Percentiles rank a stretch among this genome's conserved stretches.
phyloP scores from a whole-genome alignment of 2,113 vertebrate species.

The Leucoraja erinaceus region DNA sequence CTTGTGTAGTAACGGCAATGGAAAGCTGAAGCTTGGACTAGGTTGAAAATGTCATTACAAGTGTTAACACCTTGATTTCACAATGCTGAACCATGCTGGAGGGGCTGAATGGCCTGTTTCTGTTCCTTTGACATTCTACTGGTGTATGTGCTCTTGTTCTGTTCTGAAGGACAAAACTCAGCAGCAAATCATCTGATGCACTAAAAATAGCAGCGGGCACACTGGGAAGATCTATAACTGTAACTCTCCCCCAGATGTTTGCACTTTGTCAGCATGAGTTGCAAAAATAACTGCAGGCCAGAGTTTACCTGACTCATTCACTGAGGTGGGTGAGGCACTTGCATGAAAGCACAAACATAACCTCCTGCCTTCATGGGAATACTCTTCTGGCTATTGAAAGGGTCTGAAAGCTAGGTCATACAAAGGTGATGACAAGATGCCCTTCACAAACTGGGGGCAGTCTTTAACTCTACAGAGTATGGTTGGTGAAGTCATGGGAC shows the following conservation, averaged over 20 bases:
- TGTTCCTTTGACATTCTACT: neutral
- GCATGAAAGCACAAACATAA: neutral
- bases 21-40: no score
- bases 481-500: neutral
- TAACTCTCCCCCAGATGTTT: neutral
- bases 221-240: neutral
- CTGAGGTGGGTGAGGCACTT: conserved; percentile 12
- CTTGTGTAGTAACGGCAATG: no score
- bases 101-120: neutral
- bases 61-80: no score
- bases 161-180: neutral
- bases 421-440: neutral
- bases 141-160: neutral
- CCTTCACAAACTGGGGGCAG: neutral
- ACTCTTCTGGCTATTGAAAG: neutral
- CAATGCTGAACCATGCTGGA: no score
- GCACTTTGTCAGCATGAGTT: neutral
- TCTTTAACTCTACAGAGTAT: neutral
- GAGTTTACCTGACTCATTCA: neutral
- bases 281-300: neutral
- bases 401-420: no score
- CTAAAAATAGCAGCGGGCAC: neutral
- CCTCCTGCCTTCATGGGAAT: no score
- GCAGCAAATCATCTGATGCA: neutral
- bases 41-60: no score